phyloP scores from a whole-genome alignment of 2,888 invertebrate genomes.

The Melieria crassipennis region DNA sequence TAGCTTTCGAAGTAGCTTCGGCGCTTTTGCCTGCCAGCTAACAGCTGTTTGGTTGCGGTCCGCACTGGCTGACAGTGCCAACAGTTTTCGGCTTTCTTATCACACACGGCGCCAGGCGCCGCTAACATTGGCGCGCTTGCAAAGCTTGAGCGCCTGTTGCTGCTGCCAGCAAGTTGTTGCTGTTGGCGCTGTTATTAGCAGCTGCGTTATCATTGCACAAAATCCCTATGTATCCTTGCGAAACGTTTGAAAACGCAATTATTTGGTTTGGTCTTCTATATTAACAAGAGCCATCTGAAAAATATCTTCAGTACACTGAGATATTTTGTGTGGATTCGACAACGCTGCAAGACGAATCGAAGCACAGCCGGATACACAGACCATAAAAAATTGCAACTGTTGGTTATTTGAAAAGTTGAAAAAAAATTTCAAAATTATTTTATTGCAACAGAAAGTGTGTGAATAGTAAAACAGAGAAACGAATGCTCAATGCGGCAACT shows the following conservation, averaged over 20 bases:
- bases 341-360: conserved; percentile 33
- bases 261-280: conserved; percentile 43
- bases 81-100: too few relatives aligned
- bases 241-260: conserved; percentile 41
- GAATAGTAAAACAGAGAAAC: neutral
- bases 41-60: too few relatives aligned
- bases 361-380: too few relatives aligned
- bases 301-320: conserved; percentile 52
- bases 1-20: too few relatives aligned
- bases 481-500: neutral
- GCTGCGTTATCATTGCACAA: conserved; percentile 14
- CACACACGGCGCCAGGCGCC: too few relatives aligned
- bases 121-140: too few relatives aligned
- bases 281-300: conserved; percentile 52
- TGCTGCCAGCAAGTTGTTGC: neutral
- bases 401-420: too few relatives aligned
- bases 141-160: too few relatives aligned
- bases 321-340: conserved; percentile 50
- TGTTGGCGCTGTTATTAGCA: conserved; percentile 20
- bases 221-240: conserved; percentile 43
- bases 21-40: too few relatives aligned
- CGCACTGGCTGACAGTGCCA: too few relatives aligned
- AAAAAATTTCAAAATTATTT: neutral
- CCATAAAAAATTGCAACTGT: too few relatives aligned
- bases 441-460: neutral